Evolutionary conservation across 2,113 vertebrate species (phyloP).

Genomic region (Laticauda laticaudata): DNA sequence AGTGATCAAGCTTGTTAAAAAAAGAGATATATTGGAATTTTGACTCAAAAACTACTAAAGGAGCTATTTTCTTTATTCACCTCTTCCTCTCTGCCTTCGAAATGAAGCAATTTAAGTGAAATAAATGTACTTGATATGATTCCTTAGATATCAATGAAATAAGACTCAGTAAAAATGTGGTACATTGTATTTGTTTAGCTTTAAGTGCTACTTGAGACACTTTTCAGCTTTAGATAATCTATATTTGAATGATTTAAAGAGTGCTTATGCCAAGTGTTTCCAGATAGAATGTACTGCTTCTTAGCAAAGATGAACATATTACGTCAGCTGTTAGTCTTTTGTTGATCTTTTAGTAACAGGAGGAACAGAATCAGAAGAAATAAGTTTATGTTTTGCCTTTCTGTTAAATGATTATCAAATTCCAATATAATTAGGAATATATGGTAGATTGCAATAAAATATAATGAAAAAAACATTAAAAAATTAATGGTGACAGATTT

Average conservation of each 20-base stretch:
- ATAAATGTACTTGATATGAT: background rate
- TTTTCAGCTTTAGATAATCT: constrained; percentile 55
- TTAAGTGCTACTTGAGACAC: constrained; percentile 49
- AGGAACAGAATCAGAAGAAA: background rate
- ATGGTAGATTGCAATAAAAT: background rate
- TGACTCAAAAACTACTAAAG: background rate
- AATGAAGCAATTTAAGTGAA: constrained; percentile 17
- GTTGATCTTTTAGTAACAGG: background rate
- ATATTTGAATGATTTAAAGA: constrained; percentile 19
- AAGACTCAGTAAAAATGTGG: constrained; percentile 12
- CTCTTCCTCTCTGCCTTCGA: background rate
- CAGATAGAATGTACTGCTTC: background rate
- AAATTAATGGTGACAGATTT: background rate
- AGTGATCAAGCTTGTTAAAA: background rate
- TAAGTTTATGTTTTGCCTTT: background rate
- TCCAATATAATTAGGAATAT: background rate
- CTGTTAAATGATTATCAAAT: background rate
- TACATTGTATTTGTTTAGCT: constrained; percentile 46
- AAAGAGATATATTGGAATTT: constrained; percentile 1
- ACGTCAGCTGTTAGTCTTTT: background rate
- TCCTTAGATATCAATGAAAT: constrained; percentile 17
- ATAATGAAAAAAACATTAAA: background rate
- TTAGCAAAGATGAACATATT: background rate
- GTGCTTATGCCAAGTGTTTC: background rate
- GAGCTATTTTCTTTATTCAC: constrained; percentile 11